Conservation (phyloP, 2,888 invertebrate species). For the Gortyna flavago region DNA sequence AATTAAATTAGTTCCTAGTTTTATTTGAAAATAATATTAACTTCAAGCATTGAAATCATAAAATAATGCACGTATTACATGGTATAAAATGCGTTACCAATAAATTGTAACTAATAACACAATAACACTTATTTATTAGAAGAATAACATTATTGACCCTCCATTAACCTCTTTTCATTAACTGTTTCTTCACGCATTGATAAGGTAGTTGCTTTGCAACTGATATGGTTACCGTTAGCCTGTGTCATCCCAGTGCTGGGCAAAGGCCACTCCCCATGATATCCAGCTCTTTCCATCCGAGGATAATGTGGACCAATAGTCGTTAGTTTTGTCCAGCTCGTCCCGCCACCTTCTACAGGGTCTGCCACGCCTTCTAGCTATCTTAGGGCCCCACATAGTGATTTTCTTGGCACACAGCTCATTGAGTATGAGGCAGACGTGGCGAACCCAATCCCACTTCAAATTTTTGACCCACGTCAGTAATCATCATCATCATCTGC, state of each 20-base stretch:
- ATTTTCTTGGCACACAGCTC: not conserved
- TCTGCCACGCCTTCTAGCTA: not conserved
- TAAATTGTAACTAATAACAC: conserved; percentile 18
- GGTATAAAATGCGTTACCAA: not conserved
- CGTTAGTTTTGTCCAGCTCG: not conserved
- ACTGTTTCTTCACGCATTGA: not conserved
- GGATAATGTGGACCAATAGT: not conserved
- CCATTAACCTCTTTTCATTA: conserved; percentile 1
- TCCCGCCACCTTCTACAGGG: not conserved
- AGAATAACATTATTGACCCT: conserved; percentile 8
- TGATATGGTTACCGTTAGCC: no score
- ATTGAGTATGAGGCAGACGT: not conserved
- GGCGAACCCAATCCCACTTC: not conserved
- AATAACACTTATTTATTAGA: conserved; percentile 1
- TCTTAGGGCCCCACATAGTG: not conserved
- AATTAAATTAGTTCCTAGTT: not conserved
- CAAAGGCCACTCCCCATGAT: no score
- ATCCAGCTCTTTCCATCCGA: not conserved
- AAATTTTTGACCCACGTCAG: no score
- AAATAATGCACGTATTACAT: conserved; percentile 28
- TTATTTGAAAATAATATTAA: not conserved
- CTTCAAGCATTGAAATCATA: conserved; percentile 4
- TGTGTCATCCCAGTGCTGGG: no score
- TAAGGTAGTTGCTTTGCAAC: not conserved
- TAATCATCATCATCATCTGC: no score